Conservation (phyloP, 2,888 invertebrate genomes). For the Neocrepidodera transversa region DNA sequence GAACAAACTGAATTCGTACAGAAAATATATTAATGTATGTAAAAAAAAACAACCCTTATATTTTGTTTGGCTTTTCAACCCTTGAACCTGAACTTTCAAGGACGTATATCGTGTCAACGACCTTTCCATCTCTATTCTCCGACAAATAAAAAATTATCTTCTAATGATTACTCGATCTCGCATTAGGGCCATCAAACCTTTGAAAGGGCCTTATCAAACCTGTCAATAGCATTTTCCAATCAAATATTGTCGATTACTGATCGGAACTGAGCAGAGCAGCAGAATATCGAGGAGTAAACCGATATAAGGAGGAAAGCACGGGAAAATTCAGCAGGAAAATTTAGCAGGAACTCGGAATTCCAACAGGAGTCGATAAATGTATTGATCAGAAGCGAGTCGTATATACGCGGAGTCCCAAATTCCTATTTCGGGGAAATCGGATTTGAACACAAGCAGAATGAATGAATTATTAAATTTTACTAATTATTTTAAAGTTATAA, state of each 20-base stretch:
- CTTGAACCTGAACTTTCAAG: background rate
- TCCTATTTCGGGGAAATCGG: background rate
- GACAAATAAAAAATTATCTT: background rate
- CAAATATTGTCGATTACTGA: constrained; percentile 51
- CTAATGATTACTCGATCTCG: background rate
- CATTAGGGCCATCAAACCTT: background rate
- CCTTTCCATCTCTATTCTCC: background rate
- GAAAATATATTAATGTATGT: too few species aligned
- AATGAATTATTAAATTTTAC: too few species aligned
- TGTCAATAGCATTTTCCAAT: constrained; percentile 39
- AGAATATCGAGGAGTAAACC: constrained; percentile 43
- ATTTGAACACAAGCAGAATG: too few species aligned
- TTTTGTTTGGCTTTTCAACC: too few species aligned
- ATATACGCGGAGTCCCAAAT: constrained; percentile 4
- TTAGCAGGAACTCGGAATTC: constrained; percentile 40
- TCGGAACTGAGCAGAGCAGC: constrained; percentile 48
- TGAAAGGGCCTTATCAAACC: constrained; percentile 15
- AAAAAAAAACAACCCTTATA: background rate
- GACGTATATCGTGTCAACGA: background rate
- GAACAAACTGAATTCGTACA: too few species aligned
- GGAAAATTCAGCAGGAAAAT: constrained; percentile 28
- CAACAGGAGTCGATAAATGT: constrained; percentile 44
- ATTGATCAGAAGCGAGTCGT: constrained; percentile 28
- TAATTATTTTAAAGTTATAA: too few species aligned
- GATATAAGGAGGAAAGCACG: constrained; percentile 34